These are phyloP conservation scores for Parasteatoda lunata DNA, from an alignment of 2,888 invertebrate genomes.

Conservation along the genomic window DNA sequence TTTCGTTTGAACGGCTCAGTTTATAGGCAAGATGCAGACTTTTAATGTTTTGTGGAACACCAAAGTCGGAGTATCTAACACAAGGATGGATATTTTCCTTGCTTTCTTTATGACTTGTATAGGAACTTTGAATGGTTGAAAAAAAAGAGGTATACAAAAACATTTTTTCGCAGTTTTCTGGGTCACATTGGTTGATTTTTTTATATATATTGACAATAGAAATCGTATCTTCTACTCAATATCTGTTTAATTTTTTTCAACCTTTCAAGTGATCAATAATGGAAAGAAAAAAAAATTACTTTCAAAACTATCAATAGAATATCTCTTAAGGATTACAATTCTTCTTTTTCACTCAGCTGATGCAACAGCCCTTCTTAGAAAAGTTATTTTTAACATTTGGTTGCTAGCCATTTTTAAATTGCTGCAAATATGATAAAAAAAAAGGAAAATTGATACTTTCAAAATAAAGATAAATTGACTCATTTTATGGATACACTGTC, in stretches of 20 bases:
- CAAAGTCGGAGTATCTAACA: constrained; percentile 31
- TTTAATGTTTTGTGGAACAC: constrained; percentile 42
- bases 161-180: not conserved
- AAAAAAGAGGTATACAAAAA: constrained; percentile 2
- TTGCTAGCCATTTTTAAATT: no score
- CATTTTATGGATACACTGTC: no score
- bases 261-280: no score
- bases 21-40: constrained; percentile 40
- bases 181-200: not conserved
- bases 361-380: no score
- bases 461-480: no score
- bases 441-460: no score
- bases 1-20: constrained; percentile 40
- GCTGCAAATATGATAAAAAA: no score
- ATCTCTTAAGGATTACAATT: no score
- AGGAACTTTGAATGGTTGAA: not conserved
- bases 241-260: not conserved
- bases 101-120: constrained; percentile 11
- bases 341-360: no score
- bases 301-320: no score
- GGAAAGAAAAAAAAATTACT: no score
- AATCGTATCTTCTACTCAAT: not conserved
- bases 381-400: no score
- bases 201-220: not conserved
- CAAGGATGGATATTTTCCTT: constrained; percentile 23